Percentiles rank a stretch among this genome's conserved stretches.
These are phyloP conservation scores for Lasiurus borealis DNA, from an alignment of 2,113 vertebrate genomes.

Conservation along the genomic window DNA sequence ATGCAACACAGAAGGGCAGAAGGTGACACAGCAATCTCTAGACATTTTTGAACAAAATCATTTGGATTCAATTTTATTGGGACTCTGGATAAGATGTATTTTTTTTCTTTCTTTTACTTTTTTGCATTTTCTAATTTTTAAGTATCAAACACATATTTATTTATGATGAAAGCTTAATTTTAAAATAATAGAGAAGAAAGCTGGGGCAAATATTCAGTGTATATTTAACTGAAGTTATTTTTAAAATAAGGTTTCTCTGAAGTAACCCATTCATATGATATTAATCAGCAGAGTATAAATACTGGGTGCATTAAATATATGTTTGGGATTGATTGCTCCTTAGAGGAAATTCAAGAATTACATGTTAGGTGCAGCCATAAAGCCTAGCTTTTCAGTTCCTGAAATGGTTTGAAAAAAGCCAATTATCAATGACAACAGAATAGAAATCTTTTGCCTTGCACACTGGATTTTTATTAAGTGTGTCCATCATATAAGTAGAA, in stretches of 20 bases:
- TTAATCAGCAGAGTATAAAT: background rate
- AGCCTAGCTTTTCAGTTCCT: background rate
- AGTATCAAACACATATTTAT: background rate
- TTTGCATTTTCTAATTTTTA: background rate
- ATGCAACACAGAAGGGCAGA: background rate
- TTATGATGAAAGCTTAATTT: constrained; percentile 26
- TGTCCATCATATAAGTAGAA: background rate
- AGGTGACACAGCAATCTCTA: background rate
- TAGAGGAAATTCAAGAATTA: constrained; percentile 47
- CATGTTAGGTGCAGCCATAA: background rate
- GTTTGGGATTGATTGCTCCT: background rate
- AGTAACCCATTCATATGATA: background rate
- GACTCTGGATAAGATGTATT: background rate
- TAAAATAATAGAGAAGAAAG: background rate
- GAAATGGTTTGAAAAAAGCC: background rate
- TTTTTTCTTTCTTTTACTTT: background rate
- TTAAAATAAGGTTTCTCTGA: background rate
- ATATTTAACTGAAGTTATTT: background rate
- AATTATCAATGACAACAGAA: constrained; percentile 42
- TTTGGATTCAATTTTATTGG: background rate
- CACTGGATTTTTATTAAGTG: constrained; percentile 1
- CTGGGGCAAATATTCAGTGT: background rate
- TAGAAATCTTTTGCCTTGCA: background rate
- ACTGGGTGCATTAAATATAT: constrained; percentile 13
- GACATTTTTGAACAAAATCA: background rate